These are phyloP conservation scores for Clarias batrachus DNA, from an alignment of 2,113 vertebrate genomes.

Conservation along the genomic window DNA sequence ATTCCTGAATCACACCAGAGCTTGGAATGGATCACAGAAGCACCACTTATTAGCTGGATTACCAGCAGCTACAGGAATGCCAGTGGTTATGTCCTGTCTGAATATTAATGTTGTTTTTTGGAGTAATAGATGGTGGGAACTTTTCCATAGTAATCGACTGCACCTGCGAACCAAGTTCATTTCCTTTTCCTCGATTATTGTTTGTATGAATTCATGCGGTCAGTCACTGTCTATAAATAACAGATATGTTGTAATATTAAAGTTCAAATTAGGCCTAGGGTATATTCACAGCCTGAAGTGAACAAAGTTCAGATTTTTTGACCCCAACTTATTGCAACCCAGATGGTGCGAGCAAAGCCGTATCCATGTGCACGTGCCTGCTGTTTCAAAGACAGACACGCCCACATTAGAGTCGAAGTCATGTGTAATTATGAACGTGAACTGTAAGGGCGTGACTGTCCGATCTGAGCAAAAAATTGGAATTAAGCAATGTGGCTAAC, in stretches of 20 bases:
- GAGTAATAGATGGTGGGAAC: background rate
- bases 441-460: too few species aligned
- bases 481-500: too few species aligned
- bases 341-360: too few species aligned
- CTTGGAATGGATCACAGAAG: background rate
- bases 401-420: too few species aligned
- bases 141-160: background rate
- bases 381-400: too few species aligned
- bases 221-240: background rate
- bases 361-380: too few species aligned
- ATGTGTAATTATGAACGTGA: too few species aligned
- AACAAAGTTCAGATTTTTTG: too few species aligned
- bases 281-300: background rate
- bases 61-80: background rate
- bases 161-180: conserved; percentile 6
- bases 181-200: background rate
- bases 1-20: conserved; percentile 60
- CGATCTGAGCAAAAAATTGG: too few species aligned
- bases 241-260: background rate
- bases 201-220: background rate
- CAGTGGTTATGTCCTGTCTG: background rate
- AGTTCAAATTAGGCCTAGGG: background rate
- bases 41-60: background rate
- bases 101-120: background rate
- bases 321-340: too few species aligned